Evolutionary conservation across 2,888 invertebrate species (phyloP), one percentile per base, ranked within the genome.

Genomic region (Stenodema calcarata): DNA sequence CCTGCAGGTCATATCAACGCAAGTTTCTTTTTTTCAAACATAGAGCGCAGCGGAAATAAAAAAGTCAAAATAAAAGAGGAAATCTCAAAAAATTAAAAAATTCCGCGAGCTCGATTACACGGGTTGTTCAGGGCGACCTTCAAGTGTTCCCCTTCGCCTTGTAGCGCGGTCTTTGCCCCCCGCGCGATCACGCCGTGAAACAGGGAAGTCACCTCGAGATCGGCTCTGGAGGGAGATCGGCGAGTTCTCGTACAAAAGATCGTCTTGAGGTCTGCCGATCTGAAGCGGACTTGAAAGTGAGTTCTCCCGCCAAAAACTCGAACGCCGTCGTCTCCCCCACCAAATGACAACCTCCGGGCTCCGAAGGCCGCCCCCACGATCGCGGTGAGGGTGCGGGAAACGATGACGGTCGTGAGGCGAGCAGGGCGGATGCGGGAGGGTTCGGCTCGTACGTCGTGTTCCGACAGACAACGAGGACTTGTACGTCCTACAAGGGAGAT

Each of bases 81-180:
- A 62, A 62, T 62, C 9, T 62, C 23, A 18, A 23, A 62, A 62
- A 62, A 62, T 62, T 62, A 23, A 62, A 62, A 50, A 62, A 62
- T 62, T 62, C 62, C 62, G 23, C 62, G 62, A 62, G 62, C 62
- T 62, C 18, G 18, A 18, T 62, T 18, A n/a, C 11, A n/a, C 18
- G 27, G 62, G n/a, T 62, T n/a, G n/a, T 50, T 62, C 62, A 62
- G 62, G 73, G 73, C 73, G 73, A 73, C 73, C 73, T 73, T 73
- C 35, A 18, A 35, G 35, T 30, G 35, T 73, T 73, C 73, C 73
- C 73, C 73, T 73, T 73, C 73, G 73, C 73, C 73, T 35, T 35
- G 73, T 73, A 73, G 73, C 73, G 73, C 73, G 73, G 73, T 73
- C 73, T 73, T 73, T 73, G 73, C 73, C 73, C 73, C 73, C 73